Evolutionary conservation across 1,140 invertebrate species (phyloP).

Genomic region (Aplysia californica): DNA sequence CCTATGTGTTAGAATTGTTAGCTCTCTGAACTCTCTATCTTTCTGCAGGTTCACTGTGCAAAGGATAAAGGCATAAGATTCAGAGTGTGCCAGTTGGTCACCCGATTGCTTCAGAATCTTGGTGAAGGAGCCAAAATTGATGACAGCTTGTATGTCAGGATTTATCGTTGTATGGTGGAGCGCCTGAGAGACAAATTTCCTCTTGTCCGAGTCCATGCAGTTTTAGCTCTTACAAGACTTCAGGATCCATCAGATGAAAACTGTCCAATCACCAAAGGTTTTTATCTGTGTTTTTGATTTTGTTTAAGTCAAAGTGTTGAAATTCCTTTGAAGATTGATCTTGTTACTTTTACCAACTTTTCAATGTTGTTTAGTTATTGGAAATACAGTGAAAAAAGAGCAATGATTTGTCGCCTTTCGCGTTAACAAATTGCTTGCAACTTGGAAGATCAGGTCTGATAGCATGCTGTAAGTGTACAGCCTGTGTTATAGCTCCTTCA

Average conservation of each 20-base stretch:
- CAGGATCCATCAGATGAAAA: conserved; percentile 82
- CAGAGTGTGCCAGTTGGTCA: conserved; percentile 80
- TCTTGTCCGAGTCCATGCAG: conserved; percentile 81
- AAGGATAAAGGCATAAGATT: conserved; percentile 76
- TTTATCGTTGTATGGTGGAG: conserved; percentile 78
- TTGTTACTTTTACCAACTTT: too few species aligned
- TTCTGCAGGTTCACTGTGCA: conserved; percentile 72
- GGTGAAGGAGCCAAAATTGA: conserved; percentile 82
- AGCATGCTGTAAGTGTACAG: too few species aligned
- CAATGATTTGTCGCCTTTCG: too few species aligned
- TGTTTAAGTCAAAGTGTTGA: too few species aligned
- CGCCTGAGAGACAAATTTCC: conserved; percentile 78
- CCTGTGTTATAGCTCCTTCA: too few species aligned
- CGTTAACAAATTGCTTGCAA: too few species aligned
- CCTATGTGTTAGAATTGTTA: neutral
- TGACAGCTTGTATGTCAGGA: conserved; percentile 80
- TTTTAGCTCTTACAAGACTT: conserved; percentile 81
- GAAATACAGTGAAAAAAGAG: too few species aligned
- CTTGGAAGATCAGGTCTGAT: too few species aligned
- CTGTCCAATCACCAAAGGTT: conserved; percentile 80
- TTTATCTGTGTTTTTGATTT: too few species aligned
- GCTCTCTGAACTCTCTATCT: too few species aligned
- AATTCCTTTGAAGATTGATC: too few species aligned
- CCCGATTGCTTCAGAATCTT: conserved; percentile 78
- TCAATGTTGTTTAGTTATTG: too few species aligned